These are phyloP conservation scores for Brachyistius frenatus DNA, from an alignment of 2,113 vertebrate species.

Conservation along the genomic window DNA sequence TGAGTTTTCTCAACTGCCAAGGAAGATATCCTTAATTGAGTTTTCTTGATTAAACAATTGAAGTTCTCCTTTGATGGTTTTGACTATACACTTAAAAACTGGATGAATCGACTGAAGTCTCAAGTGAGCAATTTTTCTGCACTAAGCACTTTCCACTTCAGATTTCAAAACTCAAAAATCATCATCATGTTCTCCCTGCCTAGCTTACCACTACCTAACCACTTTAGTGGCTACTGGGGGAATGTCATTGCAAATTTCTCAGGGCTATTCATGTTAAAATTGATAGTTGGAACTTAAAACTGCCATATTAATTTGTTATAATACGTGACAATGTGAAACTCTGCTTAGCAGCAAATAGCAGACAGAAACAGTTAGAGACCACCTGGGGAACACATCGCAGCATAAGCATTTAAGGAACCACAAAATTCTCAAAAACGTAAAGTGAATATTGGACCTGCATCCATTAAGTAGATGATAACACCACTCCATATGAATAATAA, in stretches of 20 bases:
- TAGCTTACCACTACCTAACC: background rate
- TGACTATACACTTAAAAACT: slow-evolving; percentile 4
- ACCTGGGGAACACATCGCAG: no score
- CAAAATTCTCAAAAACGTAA: no score
- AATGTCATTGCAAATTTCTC: background rate
- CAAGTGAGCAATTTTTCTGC: slow-evolving; percentile 7
- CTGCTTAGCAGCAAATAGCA: no score
- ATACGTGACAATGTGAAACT: no score
- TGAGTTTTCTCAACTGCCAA: slow-evolving; percentile 25
- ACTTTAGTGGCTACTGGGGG: background rate
- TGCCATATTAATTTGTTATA: no score
- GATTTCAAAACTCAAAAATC: slow-evolving; percentile 1
- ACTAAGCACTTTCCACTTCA: slow-evolving; percentile 1
- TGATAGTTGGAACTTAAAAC: no score
- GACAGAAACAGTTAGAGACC: no score
- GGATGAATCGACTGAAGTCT: slow-evolving; percentile 10
- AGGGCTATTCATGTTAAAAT: background rate
- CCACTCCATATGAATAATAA: no score
- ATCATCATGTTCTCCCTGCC: background rate
- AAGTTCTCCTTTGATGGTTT: slow-evolving; percentile 26
- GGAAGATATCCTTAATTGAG: slow-evolving; percentile 32
- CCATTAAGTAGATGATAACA: no score
- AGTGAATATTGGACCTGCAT: no score
- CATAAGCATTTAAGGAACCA: no score
- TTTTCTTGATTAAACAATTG: slow-evolving; percentile 40